Conservation (phyloP, 2,888 invertebrate genomes). For the Scaptomyza cyrtandrae region DNA sequence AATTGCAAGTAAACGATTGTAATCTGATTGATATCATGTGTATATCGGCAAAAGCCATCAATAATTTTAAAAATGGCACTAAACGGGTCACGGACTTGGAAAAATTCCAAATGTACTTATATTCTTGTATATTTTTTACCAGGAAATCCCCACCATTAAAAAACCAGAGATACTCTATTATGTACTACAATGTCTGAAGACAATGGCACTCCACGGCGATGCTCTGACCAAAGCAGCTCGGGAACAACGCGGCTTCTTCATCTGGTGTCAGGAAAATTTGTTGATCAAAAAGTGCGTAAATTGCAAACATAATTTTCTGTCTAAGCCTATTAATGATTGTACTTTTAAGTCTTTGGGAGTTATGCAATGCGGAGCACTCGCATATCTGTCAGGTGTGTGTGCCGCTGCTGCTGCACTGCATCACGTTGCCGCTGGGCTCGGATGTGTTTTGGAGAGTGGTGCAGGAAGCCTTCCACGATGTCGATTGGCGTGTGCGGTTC, state of each 20-base stretch:
- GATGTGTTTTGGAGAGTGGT: slow-evolving; percentile 98
- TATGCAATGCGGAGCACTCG: slow-evolving; percentile 95
- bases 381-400: slow-evolving; percentile 97
- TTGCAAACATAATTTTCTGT: neutral
- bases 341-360: slow-evolving; percentile 92
- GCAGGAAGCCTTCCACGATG: slow-evolving; percentile 96
- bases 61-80: too few relatives aligned
- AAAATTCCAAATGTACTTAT: too few relatives aligned
- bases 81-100: too few relatives aligned
- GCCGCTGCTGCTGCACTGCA: slow-evolving; percentile 96
- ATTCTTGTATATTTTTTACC: slow-evolving; percentile 12
- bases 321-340: neutral
- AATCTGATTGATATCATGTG: too few relatives aligned
- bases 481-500: slow-evolving; percentile 95
- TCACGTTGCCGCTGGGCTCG: slow-evolving; percentile 96
- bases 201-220: slow-evolving; percentile 96
- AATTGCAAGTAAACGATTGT: too few relatives aligned
- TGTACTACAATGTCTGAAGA: slow-evolving; percentile 95
- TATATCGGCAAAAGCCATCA: too few relatives aligned
- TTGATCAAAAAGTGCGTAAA: slow-evolving; percentile 93
- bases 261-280: slow-evolving; percentile 98
- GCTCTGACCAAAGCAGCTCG: slow-evolving; percentile 93
- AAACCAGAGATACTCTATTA: slow-evolving; percentile 97
- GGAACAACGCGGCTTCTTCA: slow-evolving; percentile 96
- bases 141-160: slow-evolving; percentile 92